These are phyloP conservation scores for Dioctria rufipes DNA, from an alignment of 2,888 invertebrate species.

Conservation along the genomic window DNA sequence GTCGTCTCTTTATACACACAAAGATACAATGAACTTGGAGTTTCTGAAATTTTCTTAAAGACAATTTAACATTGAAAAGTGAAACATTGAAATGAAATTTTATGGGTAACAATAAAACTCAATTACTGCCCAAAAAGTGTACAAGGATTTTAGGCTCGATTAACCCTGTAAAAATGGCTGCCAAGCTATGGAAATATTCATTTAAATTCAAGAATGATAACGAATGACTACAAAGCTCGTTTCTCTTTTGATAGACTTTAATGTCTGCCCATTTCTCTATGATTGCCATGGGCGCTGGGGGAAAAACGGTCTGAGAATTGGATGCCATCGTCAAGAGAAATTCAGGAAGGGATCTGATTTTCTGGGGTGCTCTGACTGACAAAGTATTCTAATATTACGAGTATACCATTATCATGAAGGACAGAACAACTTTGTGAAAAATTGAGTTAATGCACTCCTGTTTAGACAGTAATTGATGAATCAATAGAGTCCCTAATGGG, in stretches of 20 bases:
- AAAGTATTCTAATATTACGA: background rate
- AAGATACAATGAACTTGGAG: background rate
- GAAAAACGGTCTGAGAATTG: background rate
- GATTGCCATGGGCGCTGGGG: conserved; percentile 20
- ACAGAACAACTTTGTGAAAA: background rate
- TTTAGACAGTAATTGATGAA: conserved; percentile 22
- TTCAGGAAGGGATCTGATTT: conserved; percentile 25
- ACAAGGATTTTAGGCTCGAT: conserved; percentile 47
- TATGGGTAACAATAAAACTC: conserved; percentile 47
- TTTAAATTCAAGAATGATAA: conserved; percentile 52
- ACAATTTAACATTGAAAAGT: conserved; percentile 50
- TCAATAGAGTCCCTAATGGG: conserved; percentile 15
- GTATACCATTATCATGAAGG: background rate
- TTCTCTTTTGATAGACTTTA: conserved; percentile 45
- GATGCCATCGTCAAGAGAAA: conserved; percentile 34
- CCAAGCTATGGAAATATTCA: conserved; percentile 43
- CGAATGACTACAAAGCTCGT: conserved; percentile 42
- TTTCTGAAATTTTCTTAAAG: conserved; percentile 34
- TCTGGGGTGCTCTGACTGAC: background rate
- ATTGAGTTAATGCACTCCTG: background rate
- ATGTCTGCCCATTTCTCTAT: conserved; percentile 49
- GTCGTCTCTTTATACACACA: background rate
- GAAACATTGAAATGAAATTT: conserved; percentile 52
- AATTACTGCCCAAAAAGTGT: conserved; percentile 42
- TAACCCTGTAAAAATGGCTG: conserved; percentile 44